Evolutionary conservation across 2,888 invertebrate genomes (phyloP), one percentile per base, ranked within the genome.

Genomic region (Pseudeuparius sepicola): DNA sequence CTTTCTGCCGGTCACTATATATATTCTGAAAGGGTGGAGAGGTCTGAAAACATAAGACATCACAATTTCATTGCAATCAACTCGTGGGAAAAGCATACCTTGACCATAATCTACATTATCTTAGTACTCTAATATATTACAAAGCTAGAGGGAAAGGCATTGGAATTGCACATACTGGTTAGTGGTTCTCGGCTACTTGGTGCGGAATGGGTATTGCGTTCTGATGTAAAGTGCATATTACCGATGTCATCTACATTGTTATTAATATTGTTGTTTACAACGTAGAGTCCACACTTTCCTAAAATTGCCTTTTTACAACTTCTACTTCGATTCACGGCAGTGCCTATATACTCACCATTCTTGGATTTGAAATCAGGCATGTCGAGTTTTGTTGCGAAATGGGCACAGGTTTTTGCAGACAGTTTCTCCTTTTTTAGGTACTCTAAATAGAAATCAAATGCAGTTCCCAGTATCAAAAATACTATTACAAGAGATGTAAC

Each of bases 401-500:
- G 36, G 4, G 43, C 30, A 31, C 42, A 40, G 36, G 46, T 42
- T 39, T 50, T 45, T 7, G 39, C 37, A 42, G 48, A 63, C 61
- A 64, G 56, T 63, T 68, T 53, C 34, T 51, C 47, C 24, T 52
- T 43, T 40, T 47, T 61, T 62, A 68, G 43, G 61, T 68, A 54
- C 59, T 71, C 65, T 63, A 73, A 56, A 63, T 68, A 71, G 51
- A 78, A 60, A 61, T 87, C 87, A 59, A 83, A 87, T 1, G 64
- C 60, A 0, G 86, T 84, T 2, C 84, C 84, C 6, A 66, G 53
- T 12, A 73, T 54, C 51, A 86, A 68, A 32, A 84, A 57, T 0
- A 68, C 51, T 1, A 66, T 54, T 0, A 76, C 68, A 9, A 66
- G 49, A 9, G 58, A 55, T 12, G 71, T 67, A 2, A 70, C 65